Conservation (phyloP, 2,888 invertebrate species). For the Acrobasis suavella region DNA sequence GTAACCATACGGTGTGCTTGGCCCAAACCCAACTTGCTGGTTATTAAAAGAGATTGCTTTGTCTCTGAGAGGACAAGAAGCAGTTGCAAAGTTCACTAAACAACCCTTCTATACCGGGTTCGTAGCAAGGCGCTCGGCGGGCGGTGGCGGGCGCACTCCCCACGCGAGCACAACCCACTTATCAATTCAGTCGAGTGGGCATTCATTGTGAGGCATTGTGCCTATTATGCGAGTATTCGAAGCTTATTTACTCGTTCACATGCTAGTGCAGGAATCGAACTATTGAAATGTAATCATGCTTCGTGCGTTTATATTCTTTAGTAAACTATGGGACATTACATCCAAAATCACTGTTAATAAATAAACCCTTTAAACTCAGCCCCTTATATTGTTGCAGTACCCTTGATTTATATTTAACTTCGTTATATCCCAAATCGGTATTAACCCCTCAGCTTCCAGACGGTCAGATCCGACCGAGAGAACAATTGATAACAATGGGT, state of each 20-base stretch:
- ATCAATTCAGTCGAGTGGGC: slow-evolving; percentile 80
- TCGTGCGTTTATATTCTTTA: slow-evolving; percentile 4
- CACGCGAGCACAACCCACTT: slow-evolving; percentile 72
- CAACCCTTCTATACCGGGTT: slow-evolving; percentile 18
- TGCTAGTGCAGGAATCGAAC: slow-evolving; percentile 41
- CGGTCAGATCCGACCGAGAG: no score
- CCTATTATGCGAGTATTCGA: slow-evolving; percentile 72
- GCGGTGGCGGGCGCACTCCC: slow-evolving; percentile 58
- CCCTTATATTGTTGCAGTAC: not conserved
- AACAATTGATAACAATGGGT: no score
- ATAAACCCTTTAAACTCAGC: not conserved
- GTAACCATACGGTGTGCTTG: no score
- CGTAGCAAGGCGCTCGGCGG: slow-evolving; percentile 50
- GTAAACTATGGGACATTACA: not conserved
- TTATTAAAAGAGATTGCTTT: no score
- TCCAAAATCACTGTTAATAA: not conserved
- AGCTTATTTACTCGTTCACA: slow-evolving; percentile 70
- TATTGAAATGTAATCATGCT: slow-evolving; percentile 27
- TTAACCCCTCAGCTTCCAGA: no score
- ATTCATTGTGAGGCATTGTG: slow-evolving; percentile 76
- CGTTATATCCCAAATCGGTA: no score
- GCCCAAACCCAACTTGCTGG: no score
- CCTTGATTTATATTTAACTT: not conserved
- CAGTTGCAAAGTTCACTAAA: not conserved
- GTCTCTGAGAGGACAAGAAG: slow-evolving; percentile 4